phyloP scores from a whole-genome alignment of 2,888 invertebrate species.

The Cylloceria caligata region DNA sequence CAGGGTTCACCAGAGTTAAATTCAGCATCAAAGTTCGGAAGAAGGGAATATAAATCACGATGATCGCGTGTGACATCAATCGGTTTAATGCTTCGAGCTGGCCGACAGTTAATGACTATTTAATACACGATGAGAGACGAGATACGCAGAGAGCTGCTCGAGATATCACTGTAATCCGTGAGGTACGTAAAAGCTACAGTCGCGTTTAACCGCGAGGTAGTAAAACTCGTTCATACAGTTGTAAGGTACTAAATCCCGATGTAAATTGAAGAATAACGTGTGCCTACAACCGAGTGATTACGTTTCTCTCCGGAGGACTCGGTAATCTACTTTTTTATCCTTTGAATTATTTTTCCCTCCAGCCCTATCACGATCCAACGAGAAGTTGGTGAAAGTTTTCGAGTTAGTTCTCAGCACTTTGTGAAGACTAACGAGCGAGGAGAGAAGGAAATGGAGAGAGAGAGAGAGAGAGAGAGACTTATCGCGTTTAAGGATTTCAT shows the following conservation, averaged over 20 bases:
- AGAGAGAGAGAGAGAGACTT: constrained; percentile 16
- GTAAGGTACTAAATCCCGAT: not conserved
- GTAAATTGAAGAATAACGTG: constrained; percentile 46
- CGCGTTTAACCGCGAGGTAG: constrained; percentile 27
- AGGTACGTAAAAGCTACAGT: constrained; percentile 3
- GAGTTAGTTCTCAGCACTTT: not conserved
- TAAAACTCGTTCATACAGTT: constrained; percentile 25
- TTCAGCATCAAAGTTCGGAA: constrained; percentile 8
- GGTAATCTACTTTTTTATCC: constrained; percentile 47
- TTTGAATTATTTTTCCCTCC: constrained; percentile 44
- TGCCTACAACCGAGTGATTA: constrained; percentile 13
- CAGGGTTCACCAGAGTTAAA: not conserved
- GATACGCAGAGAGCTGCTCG: not conserved
- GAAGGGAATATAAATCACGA: constrained; percentile 26
- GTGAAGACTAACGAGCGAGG: constrained; percentile 10
- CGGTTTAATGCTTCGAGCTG: constrained; percentile 40
- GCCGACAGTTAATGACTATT: constrained; percentile 53
- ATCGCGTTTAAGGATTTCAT: constrained; percentile 40
- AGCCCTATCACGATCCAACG: not conserved
- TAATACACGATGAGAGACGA: constrained; percentile 43
- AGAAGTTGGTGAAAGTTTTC: constrained; percentile 47
- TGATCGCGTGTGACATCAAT: constrained; percentile 25
- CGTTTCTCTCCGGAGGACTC: constrained; percentile 9
- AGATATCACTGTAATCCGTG: constrained; percentile 35
- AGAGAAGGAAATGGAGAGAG: constrained; percentile 1